Conservation (phyloP, 2,113 vertebrate species). For the Mormoops blainvillei region DNA sequence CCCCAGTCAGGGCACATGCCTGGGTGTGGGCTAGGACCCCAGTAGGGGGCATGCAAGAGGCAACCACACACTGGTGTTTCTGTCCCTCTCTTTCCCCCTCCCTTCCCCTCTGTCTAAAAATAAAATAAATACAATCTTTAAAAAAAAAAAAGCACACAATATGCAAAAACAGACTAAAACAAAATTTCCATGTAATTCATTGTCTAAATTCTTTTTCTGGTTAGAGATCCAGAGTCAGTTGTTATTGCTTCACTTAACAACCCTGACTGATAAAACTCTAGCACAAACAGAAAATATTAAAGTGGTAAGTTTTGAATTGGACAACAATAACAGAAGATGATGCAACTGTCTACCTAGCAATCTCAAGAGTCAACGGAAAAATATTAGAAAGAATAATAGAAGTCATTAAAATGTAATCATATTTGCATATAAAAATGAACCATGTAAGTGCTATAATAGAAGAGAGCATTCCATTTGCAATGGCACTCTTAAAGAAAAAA, state of each 20-base stretch:
- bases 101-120: no score
- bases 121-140: no score
- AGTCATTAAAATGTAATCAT: not conserved
- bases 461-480: not conserved
- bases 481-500: not conserved
- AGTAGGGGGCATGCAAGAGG: no score
- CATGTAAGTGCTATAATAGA: not conserved
- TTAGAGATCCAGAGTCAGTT: not conserved
- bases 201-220: not conserved
- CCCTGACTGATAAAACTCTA: not conserved
- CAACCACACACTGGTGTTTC: no score
- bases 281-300: not conserved
- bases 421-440: not conserved
- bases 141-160: no score
- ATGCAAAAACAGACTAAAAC: not conserved
- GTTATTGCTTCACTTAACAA: not conserved
- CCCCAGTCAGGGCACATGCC: no score
- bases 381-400: not conserved
- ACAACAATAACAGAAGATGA: not conserved
- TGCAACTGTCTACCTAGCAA: not conserved
- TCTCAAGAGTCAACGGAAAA: not conserved
- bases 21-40: no score
- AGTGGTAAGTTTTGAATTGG: not conserved
- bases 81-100: no score
- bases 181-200: not conserved